Base-by-base conservation (phyloP, 2,113 vertebrate species). In the Patagioenas fasciata region DNA sequence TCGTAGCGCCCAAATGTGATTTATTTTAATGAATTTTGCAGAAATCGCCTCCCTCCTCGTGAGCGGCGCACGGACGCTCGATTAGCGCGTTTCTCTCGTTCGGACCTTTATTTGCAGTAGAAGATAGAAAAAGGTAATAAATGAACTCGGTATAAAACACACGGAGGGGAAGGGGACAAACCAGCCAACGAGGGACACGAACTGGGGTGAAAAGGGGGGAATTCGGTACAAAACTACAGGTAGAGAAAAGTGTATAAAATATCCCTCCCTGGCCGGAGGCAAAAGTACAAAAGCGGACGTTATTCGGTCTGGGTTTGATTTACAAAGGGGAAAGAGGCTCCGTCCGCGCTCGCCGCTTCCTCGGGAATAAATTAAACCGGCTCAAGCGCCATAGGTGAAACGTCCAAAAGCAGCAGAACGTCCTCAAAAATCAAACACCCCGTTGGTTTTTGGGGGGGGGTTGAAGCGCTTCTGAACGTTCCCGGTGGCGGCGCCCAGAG, bases 141-240 rank as follows among this genome's bases (percentile, higher is more conserved):
- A 91, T 77, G 77, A 83, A 86, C 32, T 84, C 21, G 26, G 89
- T 96, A 96, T 88, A 95, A 96, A 96, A 93, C 71, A 95, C 50
- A 73, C 9, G 2, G 65, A 73, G 31, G 78, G 48, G 56, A 9
- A 9, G 15, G 58, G 83, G 77, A 79, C 69, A 75, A 95, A 67
- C 36, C 77, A 87, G 50, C 70, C 61, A 72, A 89, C 82, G 32
- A 84, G 85, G 64, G 69, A 54, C 88, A 94, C 44, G 44, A 47
- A 47, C 44, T 36, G 53, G 77, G 61, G 29, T 1, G 16, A 15
- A 48, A 32, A 36, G 78, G 61, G 9, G 44, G 9, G 38, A 10
- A 31, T 86, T 79, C 85, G 51, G 75, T 96, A 96, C 94, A 96
- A 96, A 96, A 96, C 93, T 88, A 88, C 80, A 85, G 83, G 83